Evolutionary conservation across 2,888 invertebrate species (phyloP).

Genomic region (Rambutsinella grinnellia): DNA sequence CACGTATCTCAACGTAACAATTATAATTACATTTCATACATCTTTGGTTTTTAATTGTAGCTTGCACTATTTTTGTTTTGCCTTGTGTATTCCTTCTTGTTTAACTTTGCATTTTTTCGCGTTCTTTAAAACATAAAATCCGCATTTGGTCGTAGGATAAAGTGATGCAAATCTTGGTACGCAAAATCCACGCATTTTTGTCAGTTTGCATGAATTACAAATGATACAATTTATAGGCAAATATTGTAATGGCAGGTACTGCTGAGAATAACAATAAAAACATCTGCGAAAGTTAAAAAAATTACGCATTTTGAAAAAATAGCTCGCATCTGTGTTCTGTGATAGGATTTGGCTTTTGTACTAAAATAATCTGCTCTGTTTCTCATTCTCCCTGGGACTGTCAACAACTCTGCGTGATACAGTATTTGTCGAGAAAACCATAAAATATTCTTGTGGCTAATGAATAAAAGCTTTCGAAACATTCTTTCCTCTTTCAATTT

Average conservation of each 20-base stretch:
- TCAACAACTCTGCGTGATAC: slow-evolving; percentile 22
- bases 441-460: neutral
- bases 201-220: too few species aligned
- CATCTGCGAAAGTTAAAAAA: too few species aligned
- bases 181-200: neutral
- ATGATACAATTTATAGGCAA: too few species aligned
- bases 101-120: neutral
- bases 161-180: neutral
- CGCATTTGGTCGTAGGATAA: neutral
- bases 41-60: neutral
- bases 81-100: neutral
- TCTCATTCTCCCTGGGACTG: slow-evolving; percentile 5
- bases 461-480: neutral
- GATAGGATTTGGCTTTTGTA: too few species aligned
- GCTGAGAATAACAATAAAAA: too few species aligned
- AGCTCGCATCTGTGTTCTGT: too few species aligned
- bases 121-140: neutral
- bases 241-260: too few species aligned
- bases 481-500: neutral
- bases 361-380: too few species aligned
- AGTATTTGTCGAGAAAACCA: neutral
- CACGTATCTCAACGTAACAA: neutral
- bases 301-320: too few species aligned
- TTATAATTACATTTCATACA: neutral
- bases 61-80: neutral